A percentile compares a stretch with the other conserved stretches of the same genome.
These are phyloP conservation scores for Trachymyrmex septentrionalis DNA, from an alignment of 1,140 invertebrate genomes.

Conservation along the genomic window DNA sequence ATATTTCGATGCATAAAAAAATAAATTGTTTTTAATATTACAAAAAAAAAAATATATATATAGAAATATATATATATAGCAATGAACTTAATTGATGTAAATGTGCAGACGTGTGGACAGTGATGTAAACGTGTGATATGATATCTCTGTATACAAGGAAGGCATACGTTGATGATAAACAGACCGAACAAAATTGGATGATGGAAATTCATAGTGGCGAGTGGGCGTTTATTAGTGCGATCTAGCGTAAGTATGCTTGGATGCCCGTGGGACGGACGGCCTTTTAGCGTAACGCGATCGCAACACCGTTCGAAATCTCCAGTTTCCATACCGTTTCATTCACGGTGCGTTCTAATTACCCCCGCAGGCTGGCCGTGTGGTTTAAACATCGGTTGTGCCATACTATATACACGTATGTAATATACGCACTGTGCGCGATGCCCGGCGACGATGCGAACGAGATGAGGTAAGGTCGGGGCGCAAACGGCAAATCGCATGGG, in stretches of 20 bases:
- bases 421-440: not conserved
- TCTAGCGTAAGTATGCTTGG: not conserved
- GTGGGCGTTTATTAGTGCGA: conserved; percentile 17
- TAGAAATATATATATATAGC: not conserved
- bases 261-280: conserved; percentile 11
- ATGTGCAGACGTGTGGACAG: not conserved
- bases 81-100: not conserved
- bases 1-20: not conserved
- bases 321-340: conserved; percentile 78
- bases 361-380: conserved; percentile 70
- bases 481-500: conserved; percentile 82
- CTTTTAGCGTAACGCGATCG: conserved; percentile 70
- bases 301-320: conserved; percentile 77
- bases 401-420: too few relatives aligned
- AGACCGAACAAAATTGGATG: not conserved
- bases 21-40: not conserved
- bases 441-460: conserved; percentile 42
- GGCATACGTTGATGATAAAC: not conserved
- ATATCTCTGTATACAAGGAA: not conserved
- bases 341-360: conserved; percentile 80
- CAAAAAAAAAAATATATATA: not conserved
- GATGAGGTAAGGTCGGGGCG: conserved; percentile 78
- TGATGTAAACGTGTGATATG: not conserved
- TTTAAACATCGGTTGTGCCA: conserved; percentile 71
- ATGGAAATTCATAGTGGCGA: conserved; percentile 25